Conservation (phyloP, 1,140 invertebrate genomes). For the Pararge aegeria region DNA sequence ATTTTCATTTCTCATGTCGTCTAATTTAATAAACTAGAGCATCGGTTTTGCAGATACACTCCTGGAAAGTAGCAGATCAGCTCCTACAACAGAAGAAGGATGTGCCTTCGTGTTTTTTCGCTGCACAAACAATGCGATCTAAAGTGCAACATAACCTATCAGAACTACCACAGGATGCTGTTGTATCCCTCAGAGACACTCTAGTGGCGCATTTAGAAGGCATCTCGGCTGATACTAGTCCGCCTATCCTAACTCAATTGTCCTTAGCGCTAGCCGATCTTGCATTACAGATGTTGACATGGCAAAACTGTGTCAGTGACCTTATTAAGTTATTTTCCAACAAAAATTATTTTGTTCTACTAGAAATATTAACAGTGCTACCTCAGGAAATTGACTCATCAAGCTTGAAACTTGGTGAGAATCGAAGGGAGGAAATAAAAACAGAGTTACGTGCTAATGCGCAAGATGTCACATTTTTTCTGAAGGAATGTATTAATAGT, state of each 20-base stretch:
- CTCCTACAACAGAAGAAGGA: slow-evolving; percentile 92
- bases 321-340: slow-evolving; percentile 87
- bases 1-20: neutral
- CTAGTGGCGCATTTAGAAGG: slow-evolving; percentile 93
- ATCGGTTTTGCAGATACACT: slow-evolving; percentile 85
- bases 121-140: slow-evolving; percentile 97
- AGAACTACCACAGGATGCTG: slow-evolving; percentile 93
- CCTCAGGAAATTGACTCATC: slow-evolving; percentile 97
- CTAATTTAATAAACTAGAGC: neutral
- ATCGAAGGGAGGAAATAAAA: slow-evolving; percentile 91
- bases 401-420: slow-evolving; percentile 92
- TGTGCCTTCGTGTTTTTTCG: slow-evolving; percentile 97
- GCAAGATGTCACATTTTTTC: slow-evolving; percentile 85
- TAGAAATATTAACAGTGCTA: slow-evolving; percentile 95
- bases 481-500: slow-evolving; percentile 86
- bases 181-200: slow-evolving; percentile 93
- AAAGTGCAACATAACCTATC: slow-evolving; percentile 97
- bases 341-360: slow-evolving; percentile 86
- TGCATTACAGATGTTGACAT: slow-evolving; percentile 95
- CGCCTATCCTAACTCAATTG: slow-evolving; percentile 94
- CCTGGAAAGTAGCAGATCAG: slow-evolving; percentile 97
- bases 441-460: slow-evolving; percentile 86
- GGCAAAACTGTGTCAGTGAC: slow-evolving; percentile 94
- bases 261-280: slow-evolving; percentile 96
- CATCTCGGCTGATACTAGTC: slow-evolving; percentile 90